Conservation (phyloP, 2,888 invertebrate species). For the Ceriagrion tenellum region DNA sequence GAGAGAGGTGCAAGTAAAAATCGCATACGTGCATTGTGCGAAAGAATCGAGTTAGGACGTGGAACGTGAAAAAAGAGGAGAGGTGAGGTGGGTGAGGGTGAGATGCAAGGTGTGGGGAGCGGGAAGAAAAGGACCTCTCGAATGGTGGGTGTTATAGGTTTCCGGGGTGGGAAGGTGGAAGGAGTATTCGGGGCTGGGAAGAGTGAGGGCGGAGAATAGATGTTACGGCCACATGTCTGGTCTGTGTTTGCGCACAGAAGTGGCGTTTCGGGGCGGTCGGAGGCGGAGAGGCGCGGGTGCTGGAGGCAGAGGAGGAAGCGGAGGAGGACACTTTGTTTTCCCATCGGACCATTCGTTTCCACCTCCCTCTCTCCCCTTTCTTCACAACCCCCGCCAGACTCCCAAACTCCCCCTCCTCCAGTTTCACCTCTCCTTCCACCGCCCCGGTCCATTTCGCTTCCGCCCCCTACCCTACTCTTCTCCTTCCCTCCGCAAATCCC, state of each 20-base stretch:
- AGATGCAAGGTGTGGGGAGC: neutral
- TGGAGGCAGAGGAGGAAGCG: neutral
- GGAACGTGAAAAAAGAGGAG: neutral
- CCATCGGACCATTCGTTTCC: constrained; percentile 29
- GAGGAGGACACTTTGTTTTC: constrained; percentile 10
- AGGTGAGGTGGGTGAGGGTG: neutral
- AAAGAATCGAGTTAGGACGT: constrained; percentile 42
- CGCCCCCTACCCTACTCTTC: too few relatives aligned
- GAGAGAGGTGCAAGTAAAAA: neutral
- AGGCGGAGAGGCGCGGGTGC: neutral
- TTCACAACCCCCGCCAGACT: neutral
- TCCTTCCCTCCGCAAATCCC: neutral
- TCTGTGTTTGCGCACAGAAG: constrained; percentile 10
- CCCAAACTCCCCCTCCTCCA: neutral
- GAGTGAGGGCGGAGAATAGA: neutral
- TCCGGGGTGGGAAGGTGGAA: neutral
- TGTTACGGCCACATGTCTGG: constrained; percentile 20
- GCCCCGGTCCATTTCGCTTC: neutral
- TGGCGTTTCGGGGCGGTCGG: neutral
- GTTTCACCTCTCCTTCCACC: neutral
- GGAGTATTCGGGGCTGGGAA: neutral
- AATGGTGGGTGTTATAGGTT: constrained; percentile 2
- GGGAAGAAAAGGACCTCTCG: neutral
- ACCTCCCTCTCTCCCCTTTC: neutral
- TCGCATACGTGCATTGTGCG: constrained; percentile 7